Percentiles rank a stretch among this genome's conserved stretches.
Evolutionary conservation across 2,113 vertebrate genomes (phyloP).

Genomic region (Tonatia bakeri): DNA sequence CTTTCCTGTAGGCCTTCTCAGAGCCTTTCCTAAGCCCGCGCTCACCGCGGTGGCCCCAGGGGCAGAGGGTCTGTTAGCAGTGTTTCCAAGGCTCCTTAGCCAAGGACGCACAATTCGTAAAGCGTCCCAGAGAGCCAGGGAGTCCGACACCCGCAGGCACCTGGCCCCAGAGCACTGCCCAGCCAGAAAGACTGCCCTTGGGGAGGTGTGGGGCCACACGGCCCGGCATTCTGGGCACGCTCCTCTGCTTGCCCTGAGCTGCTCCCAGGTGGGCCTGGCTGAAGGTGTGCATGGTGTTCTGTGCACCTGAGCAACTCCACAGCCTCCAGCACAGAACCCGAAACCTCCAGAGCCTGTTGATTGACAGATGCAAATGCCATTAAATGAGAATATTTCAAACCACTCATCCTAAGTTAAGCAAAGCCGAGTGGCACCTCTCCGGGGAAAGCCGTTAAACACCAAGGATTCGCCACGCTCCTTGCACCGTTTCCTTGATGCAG

Average conservation of each 20-base stretch:
- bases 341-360: not conserved
- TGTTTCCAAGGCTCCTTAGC: not conserved
- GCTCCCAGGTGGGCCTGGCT: not conserved
- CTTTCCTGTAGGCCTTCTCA: not conserved
- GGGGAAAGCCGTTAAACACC: not conserved
- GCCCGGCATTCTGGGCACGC: fast-evolving
- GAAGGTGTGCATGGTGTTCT: not conserved
- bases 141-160: not conserved
- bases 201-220: fast-evolving
- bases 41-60: not conserved
- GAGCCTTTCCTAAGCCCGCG: not conserved
- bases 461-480: not conserved
- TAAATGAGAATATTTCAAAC: not conserved
- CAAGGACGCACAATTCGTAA: not conserved
- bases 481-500: not conserved
- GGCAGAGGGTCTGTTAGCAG: too few species aligned
- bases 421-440: not conserved
- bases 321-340: not conserved
- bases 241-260: not conserved
- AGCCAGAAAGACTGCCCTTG: not conserved
- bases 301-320: not conserved
- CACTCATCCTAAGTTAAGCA: not conserved
- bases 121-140: not conserved
- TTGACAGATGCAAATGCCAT: not conserved
- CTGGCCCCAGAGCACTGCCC: not conserved